Base-by-base conservation (phyloP, 2,888 invertebrate genomes). In the Polydrusus cervinus region DNA sequence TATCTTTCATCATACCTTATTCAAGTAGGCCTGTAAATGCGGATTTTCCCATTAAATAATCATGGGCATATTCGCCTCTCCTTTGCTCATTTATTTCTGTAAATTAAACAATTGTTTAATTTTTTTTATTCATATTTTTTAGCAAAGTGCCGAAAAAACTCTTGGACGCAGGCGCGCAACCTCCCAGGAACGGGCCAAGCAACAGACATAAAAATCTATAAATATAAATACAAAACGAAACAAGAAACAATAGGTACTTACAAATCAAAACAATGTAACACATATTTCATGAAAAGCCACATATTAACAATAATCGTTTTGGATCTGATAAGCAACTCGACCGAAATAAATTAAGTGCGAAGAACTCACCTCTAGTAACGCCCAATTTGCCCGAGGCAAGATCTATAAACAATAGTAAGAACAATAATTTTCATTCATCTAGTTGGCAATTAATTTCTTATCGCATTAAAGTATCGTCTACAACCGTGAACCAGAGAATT, bases 401-500 rank as follows among this genome's bases (percentile, higher is more conserved):
- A 60, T 38, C 13, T 16, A 38, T 60, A 60, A 60, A 60, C 57
- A 60, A 16, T 38, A 38, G 18, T 38, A 60, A 38, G 14, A 57
- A 60, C 38, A 38, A 16, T 60, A 57, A 55, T 57, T 38, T 60
- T 60, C 53, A 53, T 60, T 60, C 18, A 40, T 60, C 57, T 60
- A 10, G 38, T 38, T 16, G 38, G 57, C 57, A 60, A 16, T 60
- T 60, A 38, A 40, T 38, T 60, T 60, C 18, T 60, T 60, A 60
- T 60, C 57, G 18, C 14, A 16, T 10, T 38, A 38, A 9, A 38
- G 10, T 38, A 60, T 60, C 57, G 57, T 60, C 57, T 38, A 38
- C 16, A 60, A 18, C 57, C 57, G 16, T 38, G 38, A 60, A 38
- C 57, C 11, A 60, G 57, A 8, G 18, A 60, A 40, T 16, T 14